A percentile compares a stretch with the other conserved stretches of the same genome.
These are phyloP conservation scores for Ophiodon elongatus DNA, from an alignment of 2,113 vertebrate genomes.

Conservation along the genomic window DNA sequence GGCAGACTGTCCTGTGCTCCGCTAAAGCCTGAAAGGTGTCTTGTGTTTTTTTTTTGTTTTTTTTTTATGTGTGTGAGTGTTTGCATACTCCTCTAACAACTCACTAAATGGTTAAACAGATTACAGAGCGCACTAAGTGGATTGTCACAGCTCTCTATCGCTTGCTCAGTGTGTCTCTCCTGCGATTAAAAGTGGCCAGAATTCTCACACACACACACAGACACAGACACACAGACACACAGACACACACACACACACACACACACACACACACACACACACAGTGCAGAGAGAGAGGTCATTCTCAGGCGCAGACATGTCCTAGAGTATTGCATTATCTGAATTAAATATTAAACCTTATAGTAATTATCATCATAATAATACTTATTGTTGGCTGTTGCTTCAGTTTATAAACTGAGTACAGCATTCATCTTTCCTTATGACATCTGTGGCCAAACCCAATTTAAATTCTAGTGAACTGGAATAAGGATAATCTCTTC, in stretches of 20 bases:
- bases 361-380: not conserved
- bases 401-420: not conserved
- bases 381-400: not conserved
- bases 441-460: not conserved
- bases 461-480: not conserved
- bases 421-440: constrained; percentile 5
- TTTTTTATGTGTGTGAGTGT: constrained; percentile 73
- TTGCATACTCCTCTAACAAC: constrained; percentile 90
- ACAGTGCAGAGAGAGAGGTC: constrained; percentile 49
- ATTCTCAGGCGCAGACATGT: constrained; percentile 20
- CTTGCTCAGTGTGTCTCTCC: constrained; percentile 90
- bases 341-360: not conserved
- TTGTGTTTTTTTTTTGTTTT: not conserved
- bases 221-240: constrained; percentile 28
- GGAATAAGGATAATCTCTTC: not conserved
- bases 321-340: not conserved
- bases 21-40: constrained; percentile 46
- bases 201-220: constrained; percentile 60
- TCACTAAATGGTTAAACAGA: constrained; percentile 97
- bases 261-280: constrained; percentile 23
- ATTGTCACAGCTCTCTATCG: constrained; percentile 98
- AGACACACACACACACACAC: constrained; percentile 37
- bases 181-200: constrained; percentile 91
- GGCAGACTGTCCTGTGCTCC: constrained; percentile 48
- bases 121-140: constrained; percentile 99